phyloP scores from a whole-genome alignment of 2,888 invertebrate species.

The Hoplodrina blanda region DNA sequence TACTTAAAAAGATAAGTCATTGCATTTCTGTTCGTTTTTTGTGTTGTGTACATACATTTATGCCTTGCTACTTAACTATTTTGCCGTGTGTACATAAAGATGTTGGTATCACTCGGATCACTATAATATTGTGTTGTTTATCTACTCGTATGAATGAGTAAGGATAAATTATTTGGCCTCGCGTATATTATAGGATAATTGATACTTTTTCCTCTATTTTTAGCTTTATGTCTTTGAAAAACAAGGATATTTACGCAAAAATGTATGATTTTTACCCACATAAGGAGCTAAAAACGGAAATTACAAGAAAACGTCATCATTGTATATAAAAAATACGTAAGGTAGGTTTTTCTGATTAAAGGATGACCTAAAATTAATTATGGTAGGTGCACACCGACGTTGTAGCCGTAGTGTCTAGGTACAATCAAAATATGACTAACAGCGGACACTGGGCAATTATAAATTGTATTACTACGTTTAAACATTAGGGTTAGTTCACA shows the following conservation, averaged over 20 bases:
- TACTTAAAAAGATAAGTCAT: no score
- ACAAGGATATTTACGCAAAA: conserved; percentile 8
- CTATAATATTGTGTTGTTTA: conserved; percentile 1
- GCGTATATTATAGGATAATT: conserved; percentile 18
- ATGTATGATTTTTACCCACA: neutral
- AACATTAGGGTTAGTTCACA: neutral
- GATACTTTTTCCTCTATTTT: conserved; percentile 38
- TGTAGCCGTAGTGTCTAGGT: no score
- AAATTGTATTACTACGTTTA: neutral
- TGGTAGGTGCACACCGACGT: no score
- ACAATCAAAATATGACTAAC: neutral
- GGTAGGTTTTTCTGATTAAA: neutral
- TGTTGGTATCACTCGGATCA: conserved; percentile 6
- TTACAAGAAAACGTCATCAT: neutral
- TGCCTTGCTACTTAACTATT: neutral
- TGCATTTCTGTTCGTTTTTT: no score
- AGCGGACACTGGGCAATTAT: neutral
- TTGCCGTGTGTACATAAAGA: neutral
- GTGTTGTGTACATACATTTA: no score
- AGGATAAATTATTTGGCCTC: conserved; percentile 22
- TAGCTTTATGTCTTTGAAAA: conserved; percentile 8
- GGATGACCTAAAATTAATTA: neutral
- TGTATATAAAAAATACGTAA: no score
- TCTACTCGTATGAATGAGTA: conserved; percentile 10
- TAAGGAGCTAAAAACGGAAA: neutral